These are phyloP conservation scores for Pangasius djambal DNA, from an alignment of 2,797 vertebrate species.

Conservation along the genomic window DNA sequence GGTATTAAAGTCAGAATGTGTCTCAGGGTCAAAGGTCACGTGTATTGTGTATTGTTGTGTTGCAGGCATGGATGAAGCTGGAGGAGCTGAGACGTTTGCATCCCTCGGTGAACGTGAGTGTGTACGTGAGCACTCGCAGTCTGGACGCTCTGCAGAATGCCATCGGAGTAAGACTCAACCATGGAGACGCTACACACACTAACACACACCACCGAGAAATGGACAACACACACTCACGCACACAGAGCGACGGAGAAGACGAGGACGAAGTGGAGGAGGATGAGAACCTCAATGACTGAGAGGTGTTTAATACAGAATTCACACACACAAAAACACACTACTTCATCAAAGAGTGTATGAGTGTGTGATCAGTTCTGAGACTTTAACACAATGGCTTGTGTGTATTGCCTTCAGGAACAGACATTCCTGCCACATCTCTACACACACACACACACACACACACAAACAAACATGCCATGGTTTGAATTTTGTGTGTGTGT, in stretches of 20 bases:
- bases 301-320: background rate
- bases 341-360: background rate
- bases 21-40: background rate
- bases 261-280: constrained; percentile 85
- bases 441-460: background rate
- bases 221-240: constrained; percentile 17
- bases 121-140: constrained; percentile 80
- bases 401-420: background rate
- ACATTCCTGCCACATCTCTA: background rate
- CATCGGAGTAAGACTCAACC: constrained; percentile 72
- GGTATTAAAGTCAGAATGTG: background rate
- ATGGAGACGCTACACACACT: constrained; percentile 50
- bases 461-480: background rate
- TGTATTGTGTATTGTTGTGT: constrained; percentile 4
- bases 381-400: background rate
- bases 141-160: constrained; percentile 78
- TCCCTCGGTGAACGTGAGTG: constrained; percentile 77
- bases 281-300: constrained; percentile 67
- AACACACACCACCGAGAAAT: constrained; percentile 6
- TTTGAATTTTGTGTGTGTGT: background rate
- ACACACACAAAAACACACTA: background rate
- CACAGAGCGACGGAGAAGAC: constrained; percentile 70
- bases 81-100: constrained; percentile 85
- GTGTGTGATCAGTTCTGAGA: background rate
- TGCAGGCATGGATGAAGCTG: constrained; percentile 84